A percentile compares a stretch with the other conserved stretches of the same genome.
phyloP scores from a whole-genome alignment of 2,113 vertebrate species.

The Scomber scombrus region DNA sequence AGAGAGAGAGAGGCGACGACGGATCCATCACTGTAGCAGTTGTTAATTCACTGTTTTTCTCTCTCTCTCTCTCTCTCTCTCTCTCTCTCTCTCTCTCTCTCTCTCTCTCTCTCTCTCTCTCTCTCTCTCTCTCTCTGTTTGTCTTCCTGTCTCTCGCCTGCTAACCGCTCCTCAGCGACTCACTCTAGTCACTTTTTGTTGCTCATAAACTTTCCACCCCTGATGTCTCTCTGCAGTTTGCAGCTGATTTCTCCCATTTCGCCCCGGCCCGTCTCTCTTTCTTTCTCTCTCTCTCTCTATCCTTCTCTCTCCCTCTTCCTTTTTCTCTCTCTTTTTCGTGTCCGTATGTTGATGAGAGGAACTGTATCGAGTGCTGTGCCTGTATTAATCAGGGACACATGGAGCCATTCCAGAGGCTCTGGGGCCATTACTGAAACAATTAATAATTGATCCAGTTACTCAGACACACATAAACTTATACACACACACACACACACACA shows the following conservation, averaged over 20 bases:
- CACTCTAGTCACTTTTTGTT: constrained; percentile 10
- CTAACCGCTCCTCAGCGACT: constrained; percentile 43
- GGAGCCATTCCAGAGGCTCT: constrained; percentile 62
- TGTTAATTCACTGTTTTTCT: constrained; percentile 61
- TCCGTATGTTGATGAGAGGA: constrained; percentile 43
- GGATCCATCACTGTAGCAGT: constrained; percentile 58
- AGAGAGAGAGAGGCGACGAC: constrained; percentile 47
- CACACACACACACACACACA: constrained; percentile 3
- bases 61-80: constrained; percentile 29
- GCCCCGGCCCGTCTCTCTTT: no score
- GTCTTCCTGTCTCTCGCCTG: constrained; percentile 37
- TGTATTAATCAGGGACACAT: constrained; percentile 69
- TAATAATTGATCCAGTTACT: constrained; percentile 74
- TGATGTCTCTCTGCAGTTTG: neutral
- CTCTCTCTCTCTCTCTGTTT: constrained; percentile 24
- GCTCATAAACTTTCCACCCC: constrained; percentile 5
- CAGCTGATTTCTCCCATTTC: no score
- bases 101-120: no score
- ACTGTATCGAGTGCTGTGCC: constrained; percentile 32
- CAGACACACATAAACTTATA: constrained; percentile 22
- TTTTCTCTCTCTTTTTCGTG: neutral
- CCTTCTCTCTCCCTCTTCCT: neutral
- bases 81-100: no score
- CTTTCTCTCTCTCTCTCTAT: no score
- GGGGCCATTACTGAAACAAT: constrained; percentile 69